Evolutionary conservation across 2,113 vertebrate species (phyloP).

Genomic region (Thalassarche chlororhynchos): DNA sequence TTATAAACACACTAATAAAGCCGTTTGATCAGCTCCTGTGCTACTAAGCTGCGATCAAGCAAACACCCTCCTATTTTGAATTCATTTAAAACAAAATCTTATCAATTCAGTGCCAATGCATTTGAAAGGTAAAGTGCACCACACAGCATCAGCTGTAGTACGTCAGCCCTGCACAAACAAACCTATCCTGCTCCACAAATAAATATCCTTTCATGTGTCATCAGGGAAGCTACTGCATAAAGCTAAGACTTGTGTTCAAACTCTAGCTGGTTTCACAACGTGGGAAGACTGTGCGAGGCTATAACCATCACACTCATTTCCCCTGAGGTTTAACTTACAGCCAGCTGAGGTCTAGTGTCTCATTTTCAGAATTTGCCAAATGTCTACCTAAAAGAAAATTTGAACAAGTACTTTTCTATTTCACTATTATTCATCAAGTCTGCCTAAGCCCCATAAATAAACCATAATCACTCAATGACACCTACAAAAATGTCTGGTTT

Average conservation of each 20-base stretch:
- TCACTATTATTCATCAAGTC: constrained; percentile 47
- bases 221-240: background rate
- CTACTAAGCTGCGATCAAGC: background rate
- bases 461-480: background rate
- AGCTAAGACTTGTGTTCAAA: background rate
- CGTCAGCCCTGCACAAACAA: background rate
- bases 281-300: background rate
- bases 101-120: background rate
- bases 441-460: background rate
- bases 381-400: background rate
- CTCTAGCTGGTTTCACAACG: background rate
- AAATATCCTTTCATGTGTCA: background rate
- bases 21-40: background rate
- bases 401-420: constrained; percentile 5
- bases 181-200: background rate
- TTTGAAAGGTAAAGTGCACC: background rate
- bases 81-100: background rate
- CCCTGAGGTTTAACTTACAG: constrained; percentile 4
- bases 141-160: background rate
- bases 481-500: constrained; percentile 31
- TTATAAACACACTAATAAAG: constrained; percentile 1
- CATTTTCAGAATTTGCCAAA: constrained; percentile 19
- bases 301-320: constrained; percentile 1
- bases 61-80: background rate
- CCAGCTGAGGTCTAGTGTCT: background rate